These are phyloP conservation scores for Garra rufa DNA, from an alignment of 2,113 vertebrate species.

Conservation along the genomic window DNA sequence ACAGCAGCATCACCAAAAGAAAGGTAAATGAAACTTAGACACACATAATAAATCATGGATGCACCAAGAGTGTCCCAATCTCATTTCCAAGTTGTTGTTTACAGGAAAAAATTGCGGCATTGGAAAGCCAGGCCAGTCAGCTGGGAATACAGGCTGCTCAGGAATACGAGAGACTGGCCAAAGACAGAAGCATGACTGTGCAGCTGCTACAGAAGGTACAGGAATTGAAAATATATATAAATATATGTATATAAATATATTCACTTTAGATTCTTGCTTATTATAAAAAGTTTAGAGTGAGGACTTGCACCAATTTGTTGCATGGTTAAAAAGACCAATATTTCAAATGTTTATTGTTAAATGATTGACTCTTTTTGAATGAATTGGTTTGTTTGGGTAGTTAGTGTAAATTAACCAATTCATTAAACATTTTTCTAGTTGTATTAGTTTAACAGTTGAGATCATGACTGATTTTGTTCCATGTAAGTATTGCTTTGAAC, in stretches of 20 bases:
- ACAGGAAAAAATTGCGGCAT: conserved; percentile 86
- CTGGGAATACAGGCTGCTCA: conserved; percentile 86
- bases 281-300: not conserved
- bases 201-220: conserved; percentile 92
- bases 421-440: too few relatives aligned
- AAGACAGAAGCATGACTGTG: conserved; percentile 78
- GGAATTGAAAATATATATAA: not conserved
- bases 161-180: conserved; percentile 84
- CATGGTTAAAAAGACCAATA: not conserved
- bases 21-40: conserved; percentile 78
- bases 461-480: too few relatives aligned
- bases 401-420: too few relatives aligned
- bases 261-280: too few relatives aligned
- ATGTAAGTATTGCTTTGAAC: too few relatives aligned
- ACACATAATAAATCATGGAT: conserved; percentile 30
- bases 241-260: too few relatives aligned
- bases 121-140: conserved; percentile 90
- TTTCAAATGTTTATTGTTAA: not conserved
- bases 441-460: too few relatives aligned
- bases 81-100: not conserved
- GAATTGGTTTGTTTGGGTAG: too few relatives aligned
- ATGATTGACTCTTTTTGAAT: not conserved
- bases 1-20: conserved; percentile 79
- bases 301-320: not conserved
- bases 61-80: not conserved